Evolutionary conservation across 2,888 invertebrate genomes (phyloP).

Genomic region (Uloborus plumipes): DNA sequence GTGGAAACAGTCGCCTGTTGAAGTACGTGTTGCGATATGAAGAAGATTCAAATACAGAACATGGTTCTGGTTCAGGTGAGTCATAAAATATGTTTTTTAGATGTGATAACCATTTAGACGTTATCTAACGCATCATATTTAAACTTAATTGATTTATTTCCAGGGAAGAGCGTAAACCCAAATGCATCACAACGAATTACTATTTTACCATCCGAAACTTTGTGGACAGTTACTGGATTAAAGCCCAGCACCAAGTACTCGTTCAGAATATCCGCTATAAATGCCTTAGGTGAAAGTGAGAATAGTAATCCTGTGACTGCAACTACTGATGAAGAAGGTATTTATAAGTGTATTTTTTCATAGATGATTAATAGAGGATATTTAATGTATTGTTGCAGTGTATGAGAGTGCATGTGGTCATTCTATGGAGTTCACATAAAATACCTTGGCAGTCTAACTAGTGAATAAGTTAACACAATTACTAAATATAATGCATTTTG

Average conservation of each 20-base stretch:
- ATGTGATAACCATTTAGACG: too few relatives aligned
- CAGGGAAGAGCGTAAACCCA: slow-evolving; percentile 8
- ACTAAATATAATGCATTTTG: too few relatives aligned
- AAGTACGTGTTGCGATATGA: slow-evolving; percentile 56
- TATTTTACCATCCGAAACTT: slow-evolving; percentile 75
- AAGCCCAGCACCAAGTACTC: slow-evolving; percentile 77
- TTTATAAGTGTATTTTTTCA: too few relatives aligned
- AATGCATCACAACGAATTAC: slow-evolving; percentile 5
- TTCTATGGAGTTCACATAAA: too few relatives aligned
- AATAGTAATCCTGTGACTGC: slow-evolving; percentile 73
- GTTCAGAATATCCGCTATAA: slow-evolving; percentile 77
- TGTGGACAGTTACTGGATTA: slow-evolving; percentile 75
- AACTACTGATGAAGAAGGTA: slow-evolving; percentile 70
- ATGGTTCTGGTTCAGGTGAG: slow-evolving; percentile 15
- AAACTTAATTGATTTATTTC: neutral
- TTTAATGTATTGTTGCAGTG: too few relatives aligned
- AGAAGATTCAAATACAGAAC: slow-evolving; percentile 22
- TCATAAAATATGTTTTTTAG: neutral
- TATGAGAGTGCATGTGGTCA: too few relatives aligned
- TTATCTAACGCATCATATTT: too few relatives aligned
- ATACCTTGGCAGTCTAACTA: too few relatives aligned
- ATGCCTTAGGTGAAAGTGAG: slow-evolving; percentile 77
- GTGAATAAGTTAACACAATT: too few relatives aligned
- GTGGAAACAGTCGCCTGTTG: slow-evolving; percentile 69
- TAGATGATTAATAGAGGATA: too few relatives aligned